Conservation (phyloP, 2,888 invertebrate genomes). For the Hyalella azteca region DNA sequence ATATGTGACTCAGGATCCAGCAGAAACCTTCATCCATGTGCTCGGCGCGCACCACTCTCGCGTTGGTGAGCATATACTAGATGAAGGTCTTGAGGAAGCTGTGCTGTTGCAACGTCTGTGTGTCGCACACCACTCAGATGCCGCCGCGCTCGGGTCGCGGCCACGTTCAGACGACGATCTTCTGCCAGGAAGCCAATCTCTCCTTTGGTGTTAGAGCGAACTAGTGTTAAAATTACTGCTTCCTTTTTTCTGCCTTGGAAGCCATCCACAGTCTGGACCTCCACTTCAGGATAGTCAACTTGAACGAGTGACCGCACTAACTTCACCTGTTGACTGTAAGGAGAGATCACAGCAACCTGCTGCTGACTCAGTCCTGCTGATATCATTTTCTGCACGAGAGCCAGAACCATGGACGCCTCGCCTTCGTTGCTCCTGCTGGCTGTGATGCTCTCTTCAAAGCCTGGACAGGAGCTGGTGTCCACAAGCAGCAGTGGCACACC, state of each 20-base stretch:
- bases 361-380: constrained; percentile 64
- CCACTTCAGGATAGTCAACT: constrained; percentile 61
- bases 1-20: constrained; percentile 12
- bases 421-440: constrained; percentile 62
- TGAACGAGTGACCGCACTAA: constrained; percentile 64
- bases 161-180: constrained; percentile 68
- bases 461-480: constrained; percentile 23
- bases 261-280: constrained; percentile 69
- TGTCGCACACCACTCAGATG: constrained; percentile 67
- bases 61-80: constrained; percentile 64
- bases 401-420: constrained; percentile 67
- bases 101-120: constrained; percentile 65
- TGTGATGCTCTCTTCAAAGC: constrained; percentile 28
- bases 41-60: constrained; percentile 65
- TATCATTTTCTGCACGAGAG: constrained; percentile 65
- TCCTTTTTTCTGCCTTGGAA: constrained; percentile 71
- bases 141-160: constrained; percentile 68
- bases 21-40: constrained; percentile 47
- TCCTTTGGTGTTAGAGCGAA: constrained; percentile 67
- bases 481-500: constrained; percentile 43
- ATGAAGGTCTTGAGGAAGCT: constrained; percentile 64
- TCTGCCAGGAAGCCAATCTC: constrained; percentile 69
- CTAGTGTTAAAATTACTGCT: constrained; percentile 68
- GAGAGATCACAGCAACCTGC: constrained; percentile 68
- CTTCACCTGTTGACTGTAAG: constrained; percentile 68